Evolutionary conservation across 2,888 invertebrate species (phyloP), one percentile per base, ranked within the genome.

Genomic region (Terebella lapidaria): DNA sequence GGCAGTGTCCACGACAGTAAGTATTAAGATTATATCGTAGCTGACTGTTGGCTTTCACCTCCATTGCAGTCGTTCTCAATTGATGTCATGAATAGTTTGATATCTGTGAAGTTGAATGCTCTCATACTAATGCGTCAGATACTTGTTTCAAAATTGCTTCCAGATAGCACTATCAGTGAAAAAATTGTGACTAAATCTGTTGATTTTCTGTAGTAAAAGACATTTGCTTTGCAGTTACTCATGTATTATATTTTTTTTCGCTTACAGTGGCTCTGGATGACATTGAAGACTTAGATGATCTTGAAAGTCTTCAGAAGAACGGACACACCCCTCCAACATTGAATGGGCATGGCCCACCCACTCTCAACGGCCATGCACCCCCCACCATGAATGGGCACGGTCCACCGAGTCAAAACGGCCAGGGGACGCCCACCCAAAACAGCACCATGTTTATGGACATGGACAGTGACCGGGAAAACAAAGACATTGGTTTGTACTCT

Each of bases 271-370:
- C 67, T 27, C 70, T 66, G 47, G 76, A 77, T 64, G 78, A 78
- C 59, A 72, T 74, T 56, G 76, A 77, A 58, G 79, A 78, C 58
- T 71, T 74, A 29, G 74, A 77, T 63, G 77, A 77, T 57, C 63
- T 72, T 10, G 49, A 49, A 20, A 22, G 49, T 22, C 5, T 49
- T 20, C 42, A 55, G 24, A 57, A 29, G 46, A 57, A 57, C 10
- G 57, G 57, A 26, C 54, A 26, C 26, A 30, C 28, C 18, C 42
- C 10, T 35, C 10, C n/a, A 35, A 35, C n/a, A 35, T n/a, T 35
- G 42, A 35, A 35, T 35, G 42, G 42, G 42, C n/a, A 35, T 35
- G 10, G 10, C 10, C 10, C 42, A 35, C 42, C 10, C 10, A n/a
- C n/a, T 35, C 42, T 15, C 42, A 35, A n/a, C n/a, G n/a, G 42